Evolutionary conservation across 2,888 invertebrate species (phyloP).

Genomic region (Pseudeuparius sepicola): DNA sequence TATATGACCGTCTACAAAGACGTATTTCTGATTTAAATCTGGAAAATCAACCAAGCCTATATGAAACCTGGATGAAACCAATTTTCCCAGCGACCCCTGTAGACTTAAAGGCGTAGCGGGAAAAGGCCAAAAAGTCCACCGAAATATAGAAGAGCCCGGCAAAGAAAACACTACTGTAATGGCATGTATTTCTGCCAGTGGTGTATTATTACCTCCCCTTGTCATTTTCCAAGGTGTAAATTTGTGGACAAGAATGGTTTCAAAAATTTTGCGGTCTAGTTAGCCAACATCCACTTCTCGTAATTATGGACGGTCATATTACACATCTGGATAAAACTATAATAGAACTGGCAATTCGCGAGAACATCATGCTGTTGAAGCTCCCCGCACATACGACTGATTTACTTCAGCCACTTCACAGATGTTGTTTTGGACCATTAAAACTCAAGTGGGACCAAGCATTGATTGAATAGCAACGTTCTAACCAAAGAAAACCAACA

Average conservation of each 20-base stretch:
- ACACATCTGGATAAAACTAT: constrained; percentile 18
- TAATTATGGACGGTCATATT: constrained; percentile 21
- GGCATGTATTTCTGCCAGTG: constrained; percentile 5
- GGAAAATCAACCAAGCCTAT: too few species aligned
- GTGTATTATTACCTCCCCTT: not conserved
- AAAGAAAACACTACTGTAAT: constrained; percentile 12
- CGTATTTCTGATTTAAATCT: constrained; percentile 15
- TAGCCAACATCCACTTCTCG: constrained; percentile 17
- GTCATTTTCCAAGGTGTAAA: not conserved
- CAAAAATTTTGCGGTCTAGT: constrained; percentile 15
- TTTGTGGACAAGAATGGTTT: constrained; percentile 19
- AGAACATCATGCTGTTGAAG: constrained; percentile 13
- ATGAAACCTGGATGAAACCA: too few species aligned
- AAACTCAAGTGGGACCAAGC: constrained; percentile 20
- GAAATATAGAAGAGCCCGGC: too few species aligned
- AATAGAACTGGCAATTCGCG: constrained; percentile 15
- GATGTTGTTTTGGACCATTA: constrained; percentile 20
- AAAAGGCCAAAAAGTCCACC: too few species aligned
- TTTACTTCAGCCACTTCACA: constrained; percentile 18
- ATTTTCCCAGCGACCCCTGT: too few species aligned
- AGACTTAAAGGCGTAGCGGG: too few species aligned
- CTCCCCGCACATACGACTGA: constrained; percentile 16
- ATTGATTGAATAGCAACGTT: constrained; percentile 16
- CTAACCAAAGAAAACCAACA: constrained; percentile 15
- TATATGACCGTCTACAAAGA: constrained; percentile 10